These are phyloP conservation scores for Morelia viridis DNA, from an alignment of 2,797 vertebrate species.

Conservation along the genomic window DNA sequence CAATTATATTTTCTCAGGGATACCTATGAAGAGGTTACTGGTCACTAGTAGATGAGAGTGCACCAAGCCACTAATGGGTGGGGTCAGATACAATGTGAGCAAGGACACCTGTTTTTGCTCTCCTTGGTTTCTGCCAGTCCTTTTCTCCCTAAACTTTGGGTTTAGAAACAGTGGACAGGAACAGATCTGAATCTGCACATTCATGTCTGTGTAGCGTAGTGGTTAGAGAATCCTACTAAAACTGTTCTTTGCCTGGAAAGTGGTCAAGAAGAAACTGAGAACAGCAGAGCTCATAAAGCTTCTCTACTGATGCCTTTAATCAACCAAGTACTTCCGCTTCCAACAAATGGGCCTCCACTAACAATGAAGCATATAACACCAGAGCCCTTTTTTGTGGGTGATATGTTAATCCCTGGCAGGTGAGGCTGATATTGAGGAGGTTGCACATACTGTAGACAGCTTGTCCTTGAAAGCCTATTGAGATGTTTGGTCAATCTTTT, in stretches of 20 bases:
- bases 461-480: neutral
- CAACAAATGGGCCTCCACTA: neutral
- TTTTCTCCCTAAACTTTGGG: neutral
- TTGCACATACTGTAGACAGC: accelerated
- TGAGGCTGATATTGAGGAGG: slow-evolving; percentile 34
- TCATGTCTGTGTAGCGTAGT: neutral
- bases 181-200: neutral
- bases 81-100: too few relatives aligned
- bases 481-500: neutral
- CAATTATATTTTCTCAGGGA: neutral
- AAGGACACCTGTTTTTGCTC: too few relatives aligned
- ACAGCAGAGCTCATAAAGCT: slow-evolving; percentile 31
- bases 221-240: too few relatives aligned
- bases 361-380: slow-evolving; percentile 9
- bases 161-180: neutral
- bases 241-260: slow-evolving; percentile 14
- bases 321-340: neutral
- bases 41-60: neutral
- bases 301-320: slow-evolving; percentile 49
- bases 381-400: accelerated
- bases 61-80: neutral
- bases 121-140: neutral
- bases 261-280: neutral
- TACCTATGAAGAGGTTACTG: neutral
- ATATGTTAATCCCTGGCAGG: slow-evolving; percentile 51